Evolutionary conservation across 2,888 invertebrate species (phyloP).

Genomic region (Muscina levida): DNA sequence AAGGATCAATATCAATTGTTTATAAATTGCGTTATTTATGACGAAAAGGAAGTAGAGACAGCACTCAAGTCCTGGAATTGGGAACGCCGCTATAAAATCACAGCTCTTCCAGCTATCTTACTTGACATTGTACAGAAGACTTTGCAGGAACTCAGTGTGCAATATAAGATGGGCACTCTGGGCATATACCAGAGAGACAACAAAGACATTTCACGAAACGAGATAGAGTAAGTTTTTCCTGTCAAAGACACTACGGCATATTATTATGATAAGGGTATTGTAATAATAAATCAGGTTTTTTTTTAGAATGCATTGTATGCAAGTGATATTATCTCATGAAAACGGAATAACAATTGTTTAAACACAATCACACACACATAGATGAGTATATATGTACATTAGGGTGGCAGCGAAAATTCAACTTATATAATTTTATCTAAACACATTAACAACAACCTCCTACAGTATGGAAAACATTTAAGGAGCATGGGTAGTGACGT

Average conservation of each 20-base stretch:
- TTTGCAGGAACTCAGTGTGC: constrained; percentile 65
- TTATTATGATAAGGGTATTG: neutral
- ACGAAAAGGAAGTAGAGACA: constrained; percentile 64
- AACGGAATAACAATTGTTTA: neutral
- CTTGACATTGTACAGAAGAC: constrained; percentile 68
- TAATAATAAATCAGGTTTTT: neutral
- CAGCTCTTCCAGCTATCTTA: constrained; percentile 70
- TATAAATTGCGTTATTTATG: constrained; percentile 66
- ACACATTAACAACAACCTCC: no score
- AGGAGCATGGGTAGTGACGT: no score
- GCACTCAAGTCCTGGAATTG: constrained; percentile 70
- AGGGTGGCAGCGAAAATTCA: no score
- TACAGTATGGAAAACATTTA: no score
- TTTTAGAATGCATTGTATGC: neutral
- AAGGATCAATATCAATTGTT: constrained; percentile 73
- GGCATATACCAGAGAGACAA: constrained; percentile 65
- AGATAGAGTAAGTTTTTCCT: constrained; percentile 67
- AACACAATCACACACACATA: no score
- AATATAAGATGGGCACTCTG: constrained; percentile 65
- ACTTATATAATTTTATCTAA: no score
- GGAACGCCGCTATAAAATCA: constrained; percentile 72
- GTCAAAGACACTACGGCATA: neutral
- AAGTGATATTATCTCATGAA: neutral
- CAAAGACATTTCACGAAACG: constrained; percentile 55
- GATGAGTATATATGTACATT: no score